Evolutionary conservation across 2,113 vertebrate genomes (phyloP), one percentile per base, ranked within the genome.

Genomic region (Pelobates fuscus): DNA sequence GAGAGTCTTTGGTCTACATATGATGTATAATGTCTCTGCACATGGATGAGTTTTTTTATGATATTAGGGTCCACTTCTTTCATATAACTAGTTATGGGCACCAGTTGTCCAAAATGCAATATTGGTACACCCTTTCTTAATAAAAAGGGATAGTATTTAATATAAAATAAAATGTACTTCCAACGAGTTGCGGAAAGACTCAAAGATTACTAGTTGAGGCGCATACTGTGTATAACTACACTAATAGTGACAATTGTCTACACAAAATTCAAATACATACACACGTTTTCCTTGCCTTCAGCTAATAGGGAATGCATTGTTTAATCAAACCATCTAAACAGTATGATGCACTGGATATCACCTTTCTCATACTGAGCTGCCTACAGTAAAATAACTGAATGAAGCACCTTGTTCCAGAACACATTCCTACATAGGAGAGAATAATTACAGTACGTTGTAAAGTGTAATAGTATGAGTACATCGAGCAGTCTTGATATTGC

Each of bases 401-500:
- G 75, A 81, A 80, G 78, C 81, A 83, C 83, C 83, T 66, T 85
- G 86, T 68, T 60, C 18, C 44, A 65, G 20, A 59, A 55, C 18
- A 46, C 12, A 75, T 46, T 49, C 17, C 43, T 30, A 43, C 64
- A 55, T 26, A 67, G 27, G 68, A 74, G 84, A 84, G 72, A 44
- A 29, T 79, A 86, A 81, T 81, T 86, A 87, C 85, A 88, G 89
- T 87, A 89, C 85, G 30, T 83, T 82, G 77, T 80, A 78, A 82
- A 81, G 84, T 87, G 85, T 82, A 81, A 61, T 64, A 83, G 78
- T 79, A 80, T 84, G 26, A 74, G 80, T 85, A 80, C 83, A 78
- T 81, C 77, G 82, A 88, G 86, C 85, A 88, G 83, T 88, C 85
- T 83, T 86, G 83, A 88, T 88, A 88, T 91, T 92, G 91, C 91